Evolutionary conservation across 2,113 vertebrate genomes (phyloP), one percentile per base, ranked within the genome.

Genomic region (Chloropsis cyanopogon): DNA sequence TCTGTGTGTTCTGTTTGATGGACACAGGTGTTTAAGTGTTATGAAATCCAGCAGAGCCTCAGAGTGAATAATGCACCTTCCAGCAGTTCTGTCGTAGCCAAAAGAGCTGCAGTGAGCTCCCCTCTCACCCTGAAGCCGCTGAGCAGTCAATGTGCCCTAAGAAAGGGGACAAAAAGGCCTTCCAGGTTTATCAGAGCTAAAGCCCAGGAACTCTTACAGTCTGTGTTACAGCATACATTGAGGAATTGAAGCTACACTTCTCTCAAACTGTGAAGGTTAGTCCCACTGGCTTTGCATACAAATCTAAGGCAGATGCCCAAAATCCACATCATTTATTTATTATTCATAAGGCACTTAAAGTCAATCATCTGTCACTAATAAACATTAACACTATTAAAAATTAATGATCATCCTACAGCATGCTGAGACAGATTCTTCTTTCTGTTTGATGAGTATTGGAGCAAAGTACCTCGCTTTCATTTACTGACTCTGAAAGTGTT

Each of bases 1-100:
- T 96, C 95, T 97, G 93, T 96, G 97, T 96, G 84, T 97, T 97
- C 97, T 95, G 69, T 96, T 97, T 98, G 98, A 98, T 96, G 98
- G 98, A 98, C 98, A 98, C 98, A 98, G 98, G 98, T 98, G 98
- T 98, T 98, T 98, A 97, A 98, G 97, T 96, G 97, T 98, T 98
- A 98, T 95, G 96, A 98, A 97, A 98, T 97, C 97, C 97, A 97
- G 92, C 94, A 88, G 94, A 97, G 95, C 83, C 91, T 76, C 89
- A 47, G 86, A 97, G 96, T 96, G 97, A 98, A 97, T 94, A 96
- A 97, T 96, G 92, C 78, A 92, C 95, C 96, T 97, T 96, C 92
- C 79, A 97, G 92, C 94, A 94, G 91, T 91, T 97, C 91, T 97
- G 82, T 95, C 95, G 97, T 96, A 95, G 95, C 91, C 95, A 57